Evolutionary conservation across 2,797 vertebrate species (phyloP), one percentile per base, ranked within the genome.

Genomic region (Trematomus bernacchii): DNA sequence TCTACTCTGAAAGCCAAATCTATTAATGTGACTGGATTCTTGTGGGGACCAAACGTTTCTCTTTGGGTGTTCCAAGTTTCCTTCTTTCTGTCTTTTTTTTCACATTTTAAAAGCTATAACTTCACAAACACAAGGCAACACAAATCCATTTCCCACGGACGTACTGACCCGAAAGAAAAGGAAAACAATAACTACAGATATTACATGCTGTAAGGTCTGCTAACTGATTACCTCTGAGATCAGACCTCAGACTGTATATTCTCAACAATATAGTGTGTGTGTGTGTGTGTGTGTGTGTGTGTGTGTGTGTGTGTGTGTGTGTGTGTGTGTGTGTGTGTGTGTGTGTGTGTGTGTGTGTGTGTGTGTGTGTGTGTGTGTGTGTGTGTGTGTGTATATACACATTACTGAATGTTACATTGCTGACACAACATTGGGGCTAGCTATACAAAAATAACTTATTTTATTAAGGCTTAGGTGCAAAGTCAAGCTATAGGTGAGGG

Each of bases 1-100:
- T 43, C 12, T 23, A 51, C 15, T 18, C 43, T 60, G 19, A 72
- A 72, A 65, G 27, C 12, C 19, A 74, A 57, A 85, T 83, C 70
- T 73, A 72, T 73, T 83, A 79, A 78, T 86, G 80, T 70, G 71
- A 87, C 70, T 83, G 57, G 43, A 70, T 66, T 47, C 33, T 16
- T 50, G 40, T 59, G 19, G 19, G 64, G 30, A 14, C 27, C 10
- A 67, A n/a, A 53, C 12, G 16, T 55, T 14, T 76, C 16, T 60
- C 21, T 33, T 15, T 43, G 21, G 54, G 18, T 19, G 18, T 47
- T 47, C 30, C 43, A 62, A 13, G 54, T 5, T 27, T 37, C 12
- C 6, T 37, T 42, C 50, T 46, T 33, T 9, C 50, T 27, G 46
- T 64, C 12, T 43, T 47, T 50, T 19, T 19, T 47, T 65, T 55